A percentile compares a stretch with the other conserved stretches of the same genome.
phyloP scores from a whole-genome alignment of 2,888 invertebrate species.

The Hipparchia semele region DNA sequence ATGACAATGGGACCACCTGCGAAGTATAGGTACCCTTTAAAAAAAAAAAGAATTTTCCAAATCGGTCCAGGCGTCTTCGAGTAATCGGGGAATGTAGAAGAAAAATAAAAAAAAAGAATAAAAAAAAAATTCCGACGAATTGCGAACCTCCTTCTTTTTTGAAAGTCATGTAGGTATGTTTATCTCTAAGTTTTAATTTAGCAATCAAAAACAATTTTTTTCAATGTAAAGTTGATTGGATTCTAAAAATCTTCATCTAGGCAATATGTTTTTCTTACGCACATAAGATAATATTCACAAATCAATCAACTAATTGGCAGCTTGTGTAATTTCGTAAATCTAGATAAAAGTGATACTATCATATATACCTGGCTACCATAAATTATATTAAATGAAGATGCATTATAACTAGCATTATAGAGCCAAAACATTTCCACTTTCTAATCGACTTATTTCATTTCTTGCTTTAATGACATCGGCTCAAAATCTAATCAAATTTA shows the following conservation, averaged over 20 bases:
- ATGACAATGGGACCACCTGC: too few species aligned
- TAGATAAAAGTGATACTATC: background rate
- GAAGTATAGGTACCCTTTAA: too few species aligned
- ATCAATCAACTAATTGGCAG: slow-evolving; percentile 10
- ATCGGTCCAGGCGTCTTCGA: too few species aligned
- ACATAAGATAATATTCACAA: slow-evolving; percentile 4
- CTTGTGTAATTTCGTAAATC: background rate
- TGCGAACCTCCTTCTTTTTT: too few species aligned
- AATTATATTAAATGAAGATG: slow-evolving; percentile 14
- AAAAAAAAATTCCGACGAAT: too few species aligned
- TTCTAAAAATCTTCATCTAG: background rate
- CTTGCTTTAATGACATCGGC: slow-evolving; percentile 13
- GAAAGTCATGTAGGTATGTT: too few species aligned
- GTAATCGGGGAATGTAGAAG: too few species aligned
- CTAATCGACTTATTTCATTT: slow-evolving; percentile 6
- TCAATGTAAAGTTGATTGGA: too few species aligned
- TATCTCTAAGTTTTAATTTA: too few species aligned
- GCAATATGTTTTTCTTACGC: background rate
- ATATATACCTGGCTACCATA: background rate
- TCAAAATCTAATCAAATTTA: background rate
- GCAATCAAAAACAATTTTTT: too few species aligned
- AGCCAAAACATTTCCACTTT: slow-evolving; percentile 10
- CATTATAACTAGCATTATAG: slow-evolving; percentile 3
- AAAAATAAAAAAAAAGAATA: too few species aligned
- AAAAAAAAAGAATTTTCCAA: too few species aligned